Percentiles rank a stretch among this genome's conserved stretches.
Conservation (phyloP, 2,113 vertebrate genomes). For the Syngnathoides biaculeatus region DNA sequence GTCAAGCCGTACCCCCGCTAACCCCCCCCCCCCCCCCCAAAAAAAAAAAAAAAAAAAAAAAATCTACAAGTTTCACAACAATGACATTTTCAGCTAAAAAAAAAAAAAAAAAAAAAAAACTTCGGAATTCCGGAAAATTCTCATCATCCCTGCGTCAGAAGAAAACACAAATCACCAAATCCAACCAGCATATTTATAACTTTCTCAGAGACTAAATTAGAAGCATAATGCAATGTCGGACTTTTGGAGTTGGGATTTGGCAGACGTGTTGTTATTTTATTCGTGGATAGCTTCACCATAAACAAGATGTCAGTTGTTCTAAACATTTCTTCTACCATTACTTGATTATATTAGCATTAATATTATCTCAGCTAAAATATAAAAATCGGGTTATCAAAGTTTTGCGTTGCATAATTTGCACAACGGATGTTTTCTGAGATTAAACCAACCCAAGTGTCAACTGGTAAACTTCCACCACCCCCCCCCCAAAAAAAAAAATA, state of each 20-base stretch:
- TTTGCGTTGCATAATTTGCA: background rate
- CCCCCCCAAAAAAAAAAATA: too few relatives aligned
- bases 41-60: too few relatives aligned
- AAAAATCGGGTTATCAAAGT: background rate
- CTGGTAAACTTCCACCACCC: too few relatives aligned
- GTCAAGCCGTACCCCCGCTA: too few relatives aligned
- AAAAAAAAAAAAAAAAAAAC: too few relatives aligned
- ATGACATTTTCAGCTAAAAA: too few relatives aligned
- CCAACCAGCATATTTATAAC: background rate
- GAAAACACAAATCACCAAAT: too few relatives aligned
- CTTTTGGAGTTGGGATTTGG: background rate
- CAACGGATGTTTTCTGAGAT: too few relatives aligned
- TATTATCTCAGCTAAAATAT: background rate
- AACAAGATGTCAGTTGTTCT: background rate
- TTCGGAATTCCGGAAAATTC: too few relatives aligned
- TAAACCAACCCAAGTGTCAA: background rate
- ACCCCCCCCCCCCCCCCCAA: too few relatives aligned
- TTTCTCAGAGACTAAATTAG: conserved; percentile 1
- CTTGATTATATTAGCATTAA: background rate
- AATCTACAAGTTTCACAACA: too few relatives aligned
- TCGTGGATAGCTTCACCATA: background rate
- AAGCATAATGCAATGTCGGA: conserved; percentile 6
- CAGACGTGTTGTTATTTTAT: background rate
- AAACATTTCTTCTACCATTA: background rate
- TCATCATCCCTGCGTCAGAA: too few relatives aligned